Evolutionary conservation across 2,113 vertebrate genomes (phyloP), one percentile per base, ranked within the genome.

Genomic region (Cygnus atratus): DNA sequence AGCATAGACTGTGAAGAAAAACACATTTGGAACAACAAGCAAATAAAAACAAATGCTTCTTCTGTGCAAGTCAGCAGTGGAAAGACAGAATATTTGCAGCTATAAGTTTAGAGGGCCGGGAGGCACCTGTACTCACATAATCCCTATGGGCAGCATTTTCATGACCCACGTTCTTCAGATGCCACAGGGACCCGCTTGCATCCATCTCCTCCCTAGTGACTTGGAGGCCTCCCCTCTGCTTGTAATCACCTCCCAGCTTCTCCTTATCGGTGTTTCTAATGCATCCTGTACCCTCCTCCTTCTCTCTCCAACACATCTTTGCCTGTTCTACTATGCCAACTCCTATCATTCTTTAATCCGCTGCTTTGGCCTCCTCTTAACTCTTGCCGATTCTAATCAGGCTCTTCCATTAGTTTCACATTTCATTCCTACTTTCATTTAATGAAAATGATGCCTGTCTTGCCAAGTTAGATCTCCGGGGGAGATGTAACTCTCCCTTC

Each of bases 31-130:
- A 95, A 62, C 76, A 78, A 33, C n/a, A 63, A 90, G 61, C 7
- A 84, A 90, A 92, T 93, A 92, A 95, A 95, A 75, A 2, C 24
- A 78, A 94, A 28, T 44, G 62, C 39, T 67, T 68, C 74, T 46
- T 90, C 44, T 57, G 70, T 58, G 13, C 12, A 41, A 78, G 83
- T 11, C 73, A 52, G 75, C 3, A 74, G 61, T 1, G 58, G 57
- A 67, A 85, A 35, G 57, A 35, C 78, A 43, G 39, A 2, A 5
- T 1, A 10, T 35, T 33, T 63, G 63, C 48, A 67, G n/a, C 10
- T 29, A 57, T 59, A 54, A 74, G 15, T n/a, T 41, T 44, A 50
- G 46, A 67, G 48, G 25, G 13, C 33, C 44, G 33, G 28, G 19
- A 52, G 50, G 43, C 25, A 39, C 37, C 35, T 63, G 37, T 6